These are phyloP conservation scores for Chaunax sp. DNA, from an alignment of 2,797 vertebrate genomes.

Conservation along the genomic window DNA sequence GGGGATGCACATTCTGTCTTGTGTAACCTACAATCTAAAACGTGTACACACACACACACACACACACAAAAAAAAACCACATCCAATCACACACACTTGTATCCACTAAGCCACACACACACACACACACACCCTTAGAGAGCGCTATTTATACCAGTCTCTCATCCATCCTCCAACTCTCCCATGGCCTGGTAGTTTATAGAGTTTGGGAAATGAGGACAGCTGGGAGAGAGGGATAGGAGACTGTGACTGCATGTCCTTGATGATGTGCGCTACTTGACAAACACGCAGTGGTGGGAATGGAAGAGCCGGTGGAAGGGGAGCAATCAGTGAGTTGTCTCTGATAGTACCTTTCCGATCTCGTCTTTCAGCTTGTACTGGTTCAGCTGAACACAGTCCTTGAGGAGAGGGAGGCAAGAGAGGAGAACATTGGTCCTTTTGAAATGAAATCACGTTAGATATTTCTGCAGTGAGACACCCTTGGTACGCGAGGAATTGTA, in stretches of 20 bases:
- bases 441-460: constrained; percentile 17
- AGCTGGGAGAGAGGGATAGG: constrained; percentile 66
- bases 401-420: constrained; percentile 21
- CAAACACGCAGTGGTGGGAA: constrained; percentile 63
- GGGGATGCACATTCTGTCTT: constrained; percentile 16
- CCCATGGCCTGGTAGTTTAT: constrained; percentile 65
- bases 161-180: constrained; percentile 77
- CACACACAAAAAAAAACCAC: constrained; percentile 20
- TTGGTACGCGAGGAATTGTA: constrained; percentile 1
- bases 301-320: constrained; percentile 55
- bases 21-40: constrained; percentile 36
- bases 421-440: constrained; percentile 29
- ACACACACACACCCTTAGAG: constrained; percentile 73
- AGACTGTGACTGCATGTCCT: constrained; percentile 58
- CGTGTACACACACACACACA: constrained; percentile 36
- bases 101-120: constrained; percentile 55
- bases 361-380: constrained; percentile 99
- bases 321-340: constrained; percentile 61
- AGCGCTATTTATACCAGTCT: constrained; percentile 80
- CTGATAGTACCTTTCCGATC: constrained; percentile 93
- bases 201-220: constrained; percentile 78
- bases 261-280: constrained; percentile 60
- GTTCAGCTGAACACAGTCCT: constrained; percentile 99
- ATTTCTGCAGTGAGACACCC: background rate
- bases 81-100: too few species aligned